These are phyloP conservation scores for Drosophila parabipectinata DNA, from an alignment of 1,140 invertebrate genomes.

Conservation along the genomic window DNA sequence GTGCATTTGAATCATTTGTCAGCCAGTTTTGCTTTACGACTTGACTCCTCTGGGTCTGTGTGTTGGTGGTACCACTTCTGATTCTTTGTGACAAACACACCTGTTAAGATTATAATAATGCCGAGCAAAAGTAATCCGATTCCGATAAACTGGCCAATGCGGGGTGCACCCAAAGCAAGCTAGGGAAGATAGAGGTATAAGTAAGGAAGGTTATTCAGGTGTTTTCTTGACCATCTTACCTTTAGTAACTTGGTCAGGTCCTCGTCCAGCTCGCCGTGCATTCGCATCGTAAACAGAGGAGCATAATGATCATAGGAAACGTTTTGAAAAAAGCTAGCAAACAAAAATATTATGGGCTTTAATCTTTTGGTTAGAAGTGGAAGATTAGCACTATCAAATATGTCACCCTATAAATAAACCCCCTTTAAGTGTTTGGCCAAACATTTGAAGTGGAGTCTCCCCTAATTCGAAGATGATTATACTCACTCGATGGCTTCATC, in stretches of 20 bases:
- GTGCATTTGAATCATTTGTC: constrained; percentile 19
- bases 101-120: constrained; percentile 30
- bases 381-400: background rate
- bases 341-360: background rate
- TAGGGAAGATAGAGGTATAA: background rate
- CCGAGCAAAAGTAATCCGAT: constrained; percentile 54
- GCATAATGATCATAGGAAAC: constrained; percentile 69
- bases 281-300: constrained; percentile 45
- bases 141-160: constrained; percentile 51
- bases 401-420: background rate
- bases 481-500: constrained; percentile 85
- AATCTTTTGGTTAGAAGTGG: background rate
- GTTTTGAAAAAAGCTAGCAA: constrained; percentile 42
- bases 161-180: constrained; percentile 42
- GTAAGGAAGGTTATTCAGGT: background rate
- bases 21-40: constrained; percentile 4
- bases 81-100: constrained; percentile 47
- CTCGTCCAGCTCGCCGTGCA: constrained; percentile 55
- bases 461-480: background rate
- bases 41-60: background rate
- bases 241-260: constrained; percentile 37
- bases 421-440: background rate
- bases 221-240: constrained; percentile 17
- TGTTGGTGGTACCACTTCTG: constrained; percentile 63
- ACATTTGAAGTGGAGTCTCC: background rate